Evolutionary conservation across 2,888 invertebrate genomes (phyloP), one percentile per base, ranked within the genome.

Genomic region (Malthinus flaveolus): DNA sequence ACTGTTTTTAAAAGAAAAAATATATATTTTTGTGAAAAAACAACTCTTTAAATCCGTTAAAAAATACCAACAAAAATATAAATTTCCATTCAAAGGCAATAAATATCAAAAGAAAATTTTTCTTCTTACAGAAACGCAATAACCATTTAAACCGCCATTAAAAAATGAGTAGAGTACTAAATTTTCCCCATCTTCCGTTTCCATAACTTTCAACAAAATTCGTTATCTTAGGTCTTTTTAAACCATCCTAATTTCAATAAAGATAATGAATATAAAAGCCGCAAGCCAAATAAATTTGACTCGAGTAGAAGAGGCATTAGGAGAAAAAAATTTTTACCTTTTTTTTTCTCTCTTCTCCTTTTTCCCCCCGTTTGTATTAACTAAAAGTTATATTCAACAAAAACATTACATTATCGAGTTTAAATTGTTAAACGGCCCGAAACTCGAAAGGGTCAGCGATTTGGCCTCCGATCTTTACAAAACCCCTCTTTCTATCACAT

Each of bases 371-470:
- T 23, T 23, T 23, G 35, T 15, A 42, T 56, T 54, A 54, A 54
- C 46, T 46, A 32, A 54, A 54, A 13, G 55, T 32, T 42, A 49
- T 23, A 34, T 56, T 49, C 44, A 42, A 49, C 55, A 39, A 49
- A 23, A 42, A 56, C 56, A 49, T 56, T 45, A 46, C 42, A 33
- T 52, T 49, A 49, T 56, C 47, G 52, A 32, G 34, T 58, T 53
- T 48, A 58, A 58, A 58, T 53, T 49, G 58, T 48, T 47, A 58
- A 53, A 58, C 48, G 58, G 52, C 58, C 52, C 36, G 52, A 49
- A 52, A 58, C 52, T 42, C 31, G 52, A 48, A 58, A 52, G 53
- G 58, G 58, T 58, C 58, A 58, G 48, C 53, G 44, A 51, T 49
- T 44, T 53, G 47, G 32, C 52, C 53, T 53, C 44, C 48, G 52